Evolutionary conservation across 2,113 vertebrate genomes (phyloP), one percentile per base, ranked within the genome.

Genomic region (Thalassoma bifasciatum): DNA sequence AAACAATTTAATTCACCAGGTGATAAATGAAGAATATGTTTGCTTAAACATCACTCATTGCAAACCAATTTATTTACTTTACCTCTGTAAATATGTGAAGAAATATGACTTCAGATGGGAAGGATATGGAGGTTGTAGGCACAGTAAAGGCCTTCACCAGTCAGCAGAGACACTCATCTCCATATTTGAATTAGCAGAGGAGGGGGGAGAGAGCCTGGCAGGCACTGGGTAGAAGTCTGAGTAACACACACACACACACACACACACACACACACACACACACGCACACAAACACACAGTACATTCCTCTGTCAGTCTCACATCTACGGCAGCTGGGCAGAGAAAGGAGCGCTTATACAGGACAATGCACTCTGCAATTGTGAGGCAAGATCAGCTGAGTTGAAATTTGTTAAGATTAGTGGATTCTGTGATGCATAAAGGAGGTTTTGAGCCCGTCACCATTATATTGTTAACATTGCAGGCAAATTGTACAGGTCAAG

Each of bases 301-400:
- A 12, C 72, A 81, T 79, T 85, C 68, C 75, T 69, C 37, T 77
- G 61, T 70, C 78, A 72, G 59, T 57, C 75, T 19, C 62, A 54
- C 11, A 40, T 57, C 51, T 1, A 30, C 73, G 38, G 47, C 73
- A 62, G 51, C 72, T 42, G 54, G 22, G n/a, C 37, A 42, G 64
- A 64, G 83, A 80, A 83, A 51, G 83, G 53, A 23, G 58, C 24
- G 49, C 61, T 64, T 74, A 59, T 87, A 80, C 86, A 30, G 51
- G 36, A 70, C 67, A 60, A 47, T 51, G 17, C 5, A 7, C 70
- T 37, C 49, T 46, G 9, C 26, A 30, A 61, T 75, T 24, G 69
- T 66, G 2, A 0, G 3, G 26, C 17, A 40, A n/a, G 36, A 54
- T 53, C 46, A 5, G 64, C 59, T 79, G 68, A 53, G 26, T 63